These are phyloP conservation scores for Carapus acus DNA, from an alignment of 2,797 vertebrate species.

Conservation along the genomic window DNA sequence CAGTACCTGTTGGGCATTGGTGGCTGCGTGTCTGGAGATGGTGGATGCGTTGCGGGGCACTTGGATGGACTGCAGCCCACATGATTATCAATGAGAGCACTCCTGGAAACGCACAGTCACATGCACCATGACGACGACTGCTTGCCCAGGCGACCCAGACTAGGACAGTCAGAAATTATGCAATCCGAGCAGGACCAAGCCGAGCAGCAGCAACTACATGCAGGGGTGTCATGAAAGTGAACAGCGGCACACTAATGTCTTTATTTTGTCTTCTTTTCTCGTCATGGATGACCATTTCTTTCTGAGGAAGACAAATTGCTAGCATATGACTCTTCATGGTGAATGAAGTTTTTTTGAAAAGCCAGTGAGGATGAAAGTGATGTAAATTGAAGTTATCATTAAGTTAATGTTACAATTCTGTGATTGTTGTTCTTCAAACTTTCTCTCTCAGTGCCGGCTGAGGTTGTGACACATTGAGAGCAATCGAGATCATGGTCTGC, in stretches of 20 bases:
- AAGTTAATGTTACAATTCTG: too few relatives aligned
- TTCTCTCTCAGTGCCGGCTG: too few relatives aligned
- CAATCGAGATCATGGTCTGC: too few relatives aligned
- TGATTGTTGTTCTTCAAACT: too few relatives aligned
- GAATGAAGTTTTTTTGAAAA: slow-evolving; percentile 8
- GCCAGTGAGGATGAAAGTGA: too few relatives aligned
- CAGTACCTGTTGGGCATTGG: slow-evolving; percentile 90
- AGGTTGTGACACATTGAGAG: too few relatives aligned
- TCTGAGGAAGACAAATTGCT: slow-evolving; percentile 23
- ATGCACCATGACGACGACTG: slow-evolving; percentile 57
- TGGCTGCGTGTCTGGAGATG: slow-evolving; percentile 65
- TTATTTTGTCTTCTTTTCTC: slow-evolving; percentile 1
- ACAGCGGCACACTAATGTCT: too few relatives aligned
- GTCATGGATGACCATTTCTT: background rate
- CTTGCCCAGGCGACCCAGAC: slow-evolving; percentile 24
- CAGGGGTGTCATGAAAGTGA: too few relatives aligned
- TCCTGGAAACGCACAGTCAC: slow-evolving; percentile 77
- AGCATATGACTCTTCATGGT: slow-evolving; percentile 47
- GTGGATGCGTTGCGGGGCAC: slow-evolving; percentile 66
- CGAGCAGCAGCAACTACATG: background rate
- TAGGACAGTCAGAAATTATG: slow-evolving; percentile 2
- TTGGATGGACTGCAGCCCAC: slow-evolving; percentile 66
- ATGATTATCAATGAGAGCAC: slow-evolving; percentile 73
- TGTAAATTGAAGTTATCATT: too few relatives aligned
- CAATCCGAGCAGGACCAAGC: slow-evolving; percentile 27